Evolutionary conservation across 2,888 invertebrate species (phyloP).

Genomic region (Heliconius hortense): DNA sequence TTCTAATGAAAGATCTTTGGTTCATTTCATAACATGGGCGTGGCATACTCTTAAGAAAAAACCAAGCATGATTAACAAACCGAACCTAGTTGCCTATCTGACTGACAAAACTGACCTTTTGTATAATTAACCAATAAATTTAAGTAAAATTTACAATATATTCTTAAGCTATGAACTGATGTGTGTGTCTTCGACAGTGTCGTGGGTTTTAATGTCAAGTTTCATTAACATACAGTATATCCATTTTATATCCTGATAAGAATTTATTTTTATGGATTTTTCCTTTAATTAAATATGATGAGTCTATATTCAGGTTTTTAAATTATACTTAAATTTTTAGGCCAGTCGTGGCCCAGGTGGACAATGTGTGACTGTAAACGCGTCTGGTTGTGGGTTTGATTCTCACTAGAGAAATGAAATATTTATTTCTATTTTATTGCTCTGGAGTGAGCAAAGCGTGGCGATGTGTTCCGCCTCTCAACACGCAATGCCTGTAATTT

Average conservation of each 20-base stretch:
- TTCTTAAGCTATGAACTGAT: neutral
- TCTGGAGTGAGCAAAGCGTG: no score
- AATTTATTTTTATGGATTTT: neutral
- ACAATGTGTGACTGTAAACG: no score
- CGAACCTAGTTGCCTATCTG: neutral
- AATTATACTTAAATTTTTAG: neutral
- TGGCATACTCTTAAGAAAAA: neutral
- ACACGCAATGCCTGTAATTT: no score
- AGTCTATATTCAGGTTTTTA: neutral
- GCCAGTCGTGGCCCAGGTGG: no score
- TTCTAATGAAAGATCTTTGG: neutral
- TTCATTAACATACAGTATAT: conserved; percentile 5
- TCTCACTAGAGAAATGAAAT: no score
- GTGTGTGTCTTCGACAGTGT: neutral
- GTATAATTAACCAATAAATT: neutral
- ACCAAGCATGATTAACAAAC: neutral
- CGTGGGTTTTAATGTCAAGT: conserved; percentile 3
- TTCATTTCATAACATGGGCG: neutral
- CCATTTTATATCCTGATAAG: neutral
- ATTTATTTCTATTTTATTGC: no score
- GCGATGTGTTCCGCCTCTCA: no score
- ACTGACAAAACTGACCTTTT: conserved; percentile 8
- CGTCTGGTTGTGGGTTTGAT: no score
- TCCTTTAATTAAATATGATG: conserved; percentile 2
- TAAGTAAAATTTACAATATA: neutral